Conservation (phyloP, 2,797 vertebrate genomes). For the Pseudochaenichthys georgianus region DNA sequence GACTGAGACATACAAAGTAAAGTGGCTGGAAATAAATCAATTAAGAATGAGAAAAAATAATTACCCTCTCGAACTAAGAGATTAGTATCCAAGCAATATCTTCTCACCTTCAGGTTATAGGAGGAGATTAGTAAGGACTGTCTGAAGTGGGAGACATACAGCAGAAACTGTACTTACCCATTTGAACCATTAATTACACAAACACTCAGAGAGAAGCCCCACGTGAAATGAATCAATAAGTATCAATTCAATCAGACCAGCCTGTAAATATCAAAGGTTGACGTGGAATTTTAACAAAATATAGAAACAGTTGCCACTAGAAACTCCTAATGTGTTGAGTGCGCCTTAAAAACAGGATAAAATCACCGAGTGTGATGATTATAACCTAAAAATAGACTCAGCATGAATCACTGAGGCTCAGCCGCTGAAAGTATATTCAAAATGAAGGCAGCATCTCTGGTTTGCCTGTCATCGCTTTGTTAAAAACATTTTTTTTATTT, state of each 20-base stretch:
- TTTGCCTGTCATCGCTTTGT: slow-evolving; percentile 39
- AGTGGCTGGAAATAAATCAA: not conserved
- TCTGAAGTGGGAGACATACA: slow-evolving; percentile 33
- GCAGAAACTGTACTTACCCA: slow-evolving; percentile 64
- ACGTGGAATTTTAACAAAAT: slow-evolving; percentile 13
- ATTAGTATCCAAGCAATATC: slow-evolving; percentile 51
- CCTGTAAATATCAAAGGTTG: slow-evolving; percentile 58
- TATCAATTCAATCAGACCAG: slow-evolving; percentile 65
- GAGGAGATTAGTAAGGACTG: slow-evolving; percentile 53
- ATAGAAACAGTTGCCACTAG: not conserved
- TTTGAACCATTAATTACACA: slow-evolving; percentile 70
- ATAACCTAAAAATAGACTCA: slow-evolving; percentile 7
- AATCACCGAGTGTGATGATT: no score
- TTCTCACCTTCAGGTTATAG: slow-evolving; percentile 43
- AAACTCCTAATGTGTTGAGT: not conserved
- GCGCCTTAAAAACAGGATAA: not conserved
- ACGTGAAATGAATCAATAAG: slow-evolving; percentile 55
- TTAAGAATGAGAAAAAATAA: not conserved
- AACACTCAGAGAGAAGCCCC: slow-evolving; percentile 43
- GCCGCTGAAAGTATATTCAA: slow-evolving; percentile 28
- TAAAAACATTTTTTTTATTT: slow-evolving; percentile 30
- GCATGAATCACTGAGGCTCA: slow-evolving; percentile 2
- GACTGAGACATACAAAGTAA: not conserved
- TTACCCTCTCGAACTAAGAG: slow-evolving; percentile 27
- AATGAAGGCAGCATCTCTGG: slow-evolving; percentile 7